Base-by-base conservation (phyloP, 1,140 invertebrate species). In the Brevipalpus yothersi region DNA sequence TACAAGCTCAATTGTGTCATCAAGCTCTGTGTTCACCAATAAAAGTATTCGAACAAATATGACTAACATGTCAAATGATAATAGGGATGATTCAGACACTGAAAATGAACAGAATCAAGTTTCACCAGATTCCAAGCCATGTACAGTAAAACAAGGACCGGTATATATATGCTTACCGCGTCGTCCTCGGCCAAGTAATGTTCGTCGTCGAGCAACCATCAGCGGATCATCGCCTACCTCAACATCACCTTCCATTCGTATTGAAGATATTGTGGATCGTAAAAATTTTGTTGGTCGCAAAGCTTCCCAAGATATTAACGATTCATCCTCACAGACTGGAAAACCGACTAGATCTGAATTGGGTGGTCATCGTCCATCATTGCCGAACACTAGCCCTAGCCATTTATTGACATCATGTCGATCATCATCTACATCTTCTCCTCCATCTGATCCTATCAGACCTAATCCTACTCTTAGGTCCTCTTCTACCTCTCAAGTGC, bases 181-280 rank as follows among this genome's bases (percentile, higher is more conserved):
- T 57, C 56, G 19, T 39, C 53, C 41, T 19, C 23, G 60, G 15
- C 41, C 43, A 12, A 47, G 53, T 11, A 51, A 55, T 9, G 61
- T 64, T 10, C 84, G 85, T 69, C 76, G 88, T 12, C 72, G 88
- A 31, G 85, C 88, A 56, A 89, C 86, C 7, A 86, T 91, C 64
- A 86, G 85, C 64, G 86, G 87, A 9, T 83, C 81, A 53, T 84
- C 80, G 62, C 82, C 84, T 15, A 80, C 78, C 4, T 73, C 77
- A 49, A 79, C 79, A 61, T 70, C 77, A 58, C 76, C 82, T 54
- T 76, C 76, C 61, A 72, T 80, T 60, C 76, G 77, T 66, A 75
- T 83, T 56, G 79, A 83, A 65, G 77, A 80, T 56, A 19, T 47
- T 53, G 19, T 51, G 19, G 23, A 39, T 39, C 10, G 41, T 2